Conservation (phyloP, 2,888 invertebrate species). For the Agrilus mali region DNA sequence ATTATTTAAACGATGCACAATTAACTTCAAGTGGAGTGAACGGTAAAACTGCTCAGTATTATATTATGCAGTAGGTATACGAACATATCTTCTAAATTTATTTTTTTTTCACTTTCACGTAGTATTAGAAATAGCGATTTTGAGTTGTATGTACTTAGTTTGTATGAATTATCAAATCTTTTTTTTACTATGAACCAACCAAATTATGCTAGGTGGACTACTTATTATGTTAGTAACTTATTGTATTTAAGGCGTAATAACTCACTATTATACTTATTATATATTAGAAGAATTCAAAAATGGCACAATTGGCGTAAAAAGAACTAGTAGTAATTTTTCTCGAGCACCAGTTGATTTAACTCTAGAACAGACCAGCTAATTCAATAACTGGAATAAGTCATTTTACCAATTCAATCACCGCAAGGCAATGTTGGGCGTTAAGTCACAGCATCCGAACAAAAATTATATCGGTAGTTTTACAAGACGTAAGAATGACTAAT, state of each 20-base stretch:
- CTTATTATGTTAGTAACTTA: conserved; percentile 11
- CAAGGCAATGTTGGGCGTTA: conserved; percentile 21
- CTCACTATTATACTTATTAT: too few relatives aligned
- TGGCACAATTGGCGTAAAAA: conserved; percentile 18
- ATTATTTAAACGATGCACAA: conserved; percentile 1
- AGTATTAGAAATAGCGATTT: conserved; percentile 16
- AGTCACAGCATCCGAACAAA: conserved; percentile 22
- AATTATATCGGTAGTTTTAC: conserved; percentile 13
- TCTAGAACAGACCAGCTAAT: conserved; percentile 8
- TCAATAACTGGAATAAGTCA: conserved; percentile 10
- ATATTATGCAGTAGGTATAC: conserved; percentile 13
- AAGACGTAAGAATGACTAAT: conserved; percentile 11
- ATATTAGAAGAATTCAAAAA: conserved; percentile 9
- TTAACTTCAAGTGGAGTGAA: conserved; percentile 8
- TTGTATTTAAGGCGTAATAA: conserved; percentile 13
- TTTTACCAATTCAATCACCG: conserved; percentile 18
- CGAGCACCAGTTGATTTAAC: conserved; percentile 11
- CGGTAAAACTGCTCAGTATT: conserved; percentile 16
- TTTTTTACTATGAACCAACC: conserved; percentile 17
- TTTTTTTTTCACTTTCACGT: conserved; percentile 13
- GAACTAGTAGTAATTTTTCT: conserved; percentile 10
- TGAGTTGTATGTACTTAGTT: conserved; percentile 16
- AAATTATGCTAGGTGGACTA: conserved; percentile 15
- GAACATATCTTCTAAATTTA: conserved; percentile 7
- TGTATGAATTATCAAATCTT: conserved; percentile 16